Conservation (phyloP, 2,888 invertebrate genomes). For the Papilio demoleus region DNA sequence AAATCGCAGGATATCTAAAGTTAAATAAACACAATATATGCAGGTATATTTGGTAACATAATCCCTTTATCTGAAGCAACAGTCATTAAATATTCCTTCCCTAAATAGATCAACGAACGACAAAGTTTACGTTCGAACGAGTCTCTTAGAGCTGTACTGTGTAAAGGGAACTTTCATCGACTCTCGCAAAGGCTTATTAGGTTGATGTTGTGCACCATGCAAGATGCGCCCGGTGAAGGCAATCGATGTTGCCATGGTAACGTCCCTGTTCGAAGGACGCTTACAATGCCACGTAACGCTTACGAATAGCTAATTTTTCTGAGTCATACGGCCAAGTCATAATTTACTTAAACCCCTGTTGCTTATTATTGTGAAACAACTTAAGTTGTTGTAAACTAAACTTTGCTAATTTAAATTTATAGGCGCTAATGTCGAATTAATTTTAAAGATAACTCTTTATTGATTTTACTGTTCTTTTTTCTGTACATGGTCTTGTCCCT, state of each 20-base stretch:
- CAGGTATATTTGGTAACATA: no score
- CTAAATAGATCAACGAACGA: constrained; percentile 26
- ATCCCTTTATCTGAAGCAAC: constrained; percentile 2
- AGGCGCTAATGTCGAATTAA: neutral
- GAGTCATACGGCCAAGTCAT: constrained; percentile 20
- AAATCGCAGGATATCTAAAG: no score
- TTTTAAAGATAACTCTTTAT: no score
- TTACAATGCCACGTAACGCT: constrained; percentile 40
- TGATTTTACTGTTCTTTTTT: neutral
- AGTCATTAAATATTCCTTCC: constrained; percentile 32
- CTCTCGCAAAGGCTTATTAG: constrained; percentile 59
- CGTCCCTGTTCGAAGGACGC: constrained; percentile 54
- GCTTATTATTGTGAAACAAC: constrained; percentile 8
- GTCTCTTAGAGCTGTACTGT: constrained; percentile 25
- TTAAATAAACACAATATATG: no score
- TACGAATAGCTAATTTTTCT: constrained; percentile 26
- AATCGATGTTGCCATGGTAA: constrained; percentile 78
- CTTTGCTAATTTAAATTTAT: neutral
- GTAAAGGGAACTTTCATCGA: constrained; percentile 25
- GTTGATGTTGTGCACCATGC: constrained; percentile 68
- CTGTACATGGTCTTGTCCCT: neutral
- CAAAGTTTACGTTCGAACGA: constrained; percentile 34
- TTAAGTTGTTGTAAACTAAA: neutral
- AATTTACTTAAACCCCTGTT: constrained; percentile 5
- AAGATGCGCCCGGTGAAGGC: constrained; percentile 70